These are phyloP conservation scores for Nebria brevicollis DNA, from an alignment of 2,888 invertebrate genomes.

Conservation along the genomic window DNA sequence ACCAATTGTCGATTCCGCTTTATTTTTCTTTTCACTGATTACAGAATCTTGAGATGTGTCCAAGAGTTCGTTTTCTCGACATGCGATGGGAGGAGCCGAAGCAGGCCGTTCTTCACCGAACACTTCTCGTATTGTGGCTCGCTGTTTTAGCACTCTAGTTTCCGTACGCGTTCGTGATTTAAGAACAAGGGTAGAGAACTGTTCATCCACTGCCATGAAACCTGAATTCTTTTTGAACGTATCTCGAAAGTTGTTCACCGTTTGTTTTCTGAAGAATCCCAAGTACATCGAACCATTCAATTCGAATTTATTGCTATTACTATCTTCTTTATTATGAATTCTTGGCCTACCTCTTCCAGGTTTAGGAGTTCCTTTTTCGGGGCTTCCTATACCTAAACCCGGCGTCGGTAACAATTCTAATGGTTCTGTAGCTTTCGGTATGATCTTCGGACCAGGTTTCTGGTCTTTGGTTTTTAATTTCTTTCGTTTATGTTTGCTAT, in stretches of 20 bases:
- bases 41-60: slow-evolving; percentile 53
- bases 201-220: slow-evolving; percentile 68
- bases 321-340: slow-evolving; percentile 60
- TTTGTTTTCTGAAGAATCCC: slow-evolving; percentile 75
- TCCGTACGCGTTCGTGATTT: slow-evolving; percentile 81
- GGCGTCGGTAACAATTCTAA: slow-evolving; percentile 73
- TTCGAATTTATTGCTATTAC: slow-evolving; percentile 61
- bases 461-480: slow-evolving; percentile 68
- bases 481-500: slow-evolving; percentile 67
- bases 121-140: slow-evolving; percentile 83
- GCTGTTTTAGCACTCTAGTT: slow-evolving; percentile 76
- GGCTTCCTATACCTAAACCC: slow-evolving; percentile 63
- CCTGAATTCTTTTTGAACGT: slow-evolving; percentile 74
- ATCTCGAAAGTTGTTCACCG: slow-evolving; percentile 73
- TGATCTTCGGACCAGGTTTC: slow-evolving; percentile 67
- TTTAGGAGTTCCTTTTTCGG: slow-evolving; percentile 34
- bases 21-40: slow-evolving; percentile 60
- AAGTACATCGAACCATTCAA: slow-evolving; percentile 70
- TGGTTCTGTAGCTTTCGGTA: slow-evolving; percentile 67
- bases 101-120: slow-evolving; percentile 85
- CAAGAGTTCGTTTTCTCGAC: slow-evolving; percentile 63
- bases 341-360: slow-evolving; percentile 39
- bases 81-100: slow-evolving; percentile 80
- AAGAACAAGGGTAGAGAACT: slow-evolving; percentile 77
- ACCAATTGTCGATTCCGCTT: slow-evolving; percentile 37